Conservation (phyloP, 1,140 invertebrate genomes). For the Drosophila aff. region DNA sequence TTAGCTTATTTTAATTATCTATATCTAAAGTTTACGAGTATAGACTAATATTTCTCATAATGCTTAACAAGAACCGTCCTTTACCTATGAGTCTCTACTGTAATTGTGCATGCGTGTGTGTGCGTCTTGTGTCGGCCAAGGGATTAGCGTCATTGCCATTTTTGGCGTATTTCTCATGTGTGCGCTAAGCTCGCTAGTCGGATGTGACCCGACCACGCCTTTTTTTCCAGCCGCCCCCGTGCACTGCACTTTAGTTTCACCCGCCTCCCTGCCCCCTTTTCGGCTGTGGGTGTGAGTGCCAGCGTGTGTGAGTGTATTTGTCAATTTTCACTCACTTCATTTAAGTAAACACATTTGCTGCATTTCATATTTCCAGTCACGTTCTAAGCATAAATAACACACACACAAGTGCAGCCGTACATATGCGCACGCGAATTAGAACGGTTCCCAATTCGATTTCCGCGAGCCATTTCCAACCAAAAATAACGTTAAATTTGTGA, state of each 20-base stretch:
- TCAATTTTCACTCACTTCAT: constrained; percentile 81
- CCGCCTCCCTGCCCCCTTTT: background rate
- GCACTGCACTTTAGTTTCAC: constrained; percentile 28
- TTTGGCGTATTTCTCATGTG: constrained; percentile 69
- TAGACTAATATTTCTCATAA: no score
- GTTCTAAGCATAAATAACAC: constrained; percentile 75
- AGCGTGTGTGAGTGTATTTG: constrained; percentile 58
- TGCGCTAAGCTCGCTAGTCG: constrained; percentile 44
- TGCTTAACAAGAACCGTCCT: background rate
- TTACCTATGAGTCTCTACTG: constrained; percentile 13
- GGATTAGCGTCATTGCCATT: constrained; percentile 70
- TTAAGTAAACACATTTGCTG: constrained; percentile 82
- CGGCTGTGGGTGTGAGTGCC: background rate
- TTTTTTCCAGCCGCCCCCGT: constrained; percentile 2
- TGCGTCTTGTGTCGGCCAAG: constrained; percentile 27
- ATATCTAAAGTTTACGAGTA: no score
- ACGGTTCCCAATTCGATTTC: constrained; percentile 28
- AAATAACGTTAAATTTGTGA: background rate
- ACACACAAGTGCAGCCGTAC: constrained; percentile 30
- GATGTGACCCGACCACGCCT: constrained; percentile 35
- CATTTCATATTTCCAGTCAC: constrained; percentile 82
- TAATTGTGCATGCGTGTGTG: constrained; percentile 20
- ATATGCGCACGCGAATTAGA: constrained; percentile 13
- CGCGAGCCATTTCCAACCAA: background rate
- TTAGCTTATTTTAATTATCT: no score